Percentiles rank a stretch among this genome's conserved stretches.
Conservation (phyloP, 1,140 invertebrate genomes). For the Calliopsis andreniformis region DNA sequence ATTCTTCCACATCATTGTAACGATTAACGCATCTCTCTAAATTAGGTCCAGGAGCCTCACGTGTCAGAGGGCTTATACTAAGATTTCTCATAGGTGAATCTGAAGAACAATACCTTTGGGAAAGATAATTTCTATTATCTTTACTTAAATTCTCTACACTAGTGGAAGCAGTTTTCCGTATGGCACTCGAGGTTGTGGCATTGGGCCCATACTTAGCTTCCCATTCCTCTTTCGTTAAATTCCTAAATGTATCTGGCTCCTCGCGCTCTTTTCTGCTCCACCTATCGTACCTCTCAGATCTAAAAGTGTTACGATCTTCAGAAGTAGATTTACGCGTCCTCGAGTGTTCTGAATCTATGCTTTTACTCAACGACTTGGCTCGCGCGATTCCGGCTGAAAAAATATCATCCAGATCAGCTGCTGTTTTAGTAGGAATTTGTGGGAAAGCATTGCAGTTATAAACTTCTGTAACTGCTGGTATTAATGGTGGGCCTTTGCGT, state of each 20-base stretch:
- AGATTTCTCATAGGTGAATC: conserved; percentile 22
- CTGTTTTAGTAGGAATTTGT: not conserved
- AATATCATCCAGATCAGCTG: conserved; percentile 63
- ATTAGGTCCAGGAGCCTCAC: not conserved
- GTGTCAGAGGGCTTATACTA: conserved; percentile 15
- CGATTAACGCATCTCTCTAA: not conserved
- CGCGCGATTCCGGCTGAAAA: conserved; percentile 66
- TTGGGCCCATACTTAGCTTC: conserved; percentile 71
- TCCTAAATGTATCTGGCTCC: conserved; percentile 72
- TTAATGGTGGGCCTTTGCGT: not conserved
- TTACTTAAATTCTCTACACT: conserved; percentile 16
- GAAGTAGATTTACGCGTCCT: conserved; percentile 2
- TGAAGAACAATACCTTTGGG: conserved; percentile 11
- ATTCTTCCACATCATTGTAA: not conserved
- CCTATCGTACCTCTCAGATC: conserved; percentile 39
- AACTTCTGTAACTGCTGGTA: not conserved
- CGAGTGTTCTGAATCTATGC: not conserved
- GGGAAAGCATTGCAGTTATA: not conserved
- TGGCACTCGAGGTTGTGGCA: no score
- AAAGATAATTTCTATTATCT: not conserved
- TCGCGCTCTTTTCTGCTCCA: conserved; percentile 70
- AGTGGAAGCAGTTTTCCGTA: not conserved
- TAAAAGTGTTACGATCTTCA: conserved; percentile 38
- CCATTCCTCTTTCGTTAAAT: conserved; percentile 79
- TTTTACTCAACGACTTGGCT: conserved; percentile 32